Percentiles rank a stretch among this genome's conserved stretches.
Evolutionary conservation across 1,140 invertebrate species (phyloP).

Genomic region (Leptinotarsa defecta): DNA sequence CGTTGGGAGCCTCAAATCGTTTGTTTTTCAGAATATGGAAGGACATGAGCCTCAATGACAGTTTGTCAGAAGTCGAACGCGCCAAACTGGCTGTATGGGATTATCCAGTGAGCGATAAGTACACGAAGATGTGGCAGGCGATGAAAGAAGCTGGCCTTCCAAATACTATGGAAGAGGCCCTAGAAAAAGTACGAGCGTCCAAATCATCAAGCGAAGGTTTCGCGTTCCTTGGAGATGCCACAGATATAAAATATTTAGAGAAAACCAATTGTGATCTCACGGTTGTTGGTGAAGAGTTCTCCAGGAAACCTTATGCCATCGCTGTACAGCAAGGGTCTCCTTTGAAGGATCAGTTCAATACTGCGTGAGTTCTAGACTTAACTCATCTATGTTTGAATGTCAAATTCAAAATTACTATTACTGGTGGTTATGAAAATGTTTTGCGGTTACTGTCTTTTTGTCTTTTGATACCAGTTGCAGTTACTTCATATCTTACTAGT

Average conservation of each 20-base stretch:
- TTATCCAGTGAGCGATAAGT: constrained; percentile 97
- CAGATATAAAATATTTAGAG: constrained; percentile 83
- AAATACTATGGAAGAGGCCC: constrained; percentile 73
- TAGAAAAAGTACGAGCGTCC: constrained; percentile 76
- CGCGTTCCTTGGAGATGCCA: constrained; percentile 93
- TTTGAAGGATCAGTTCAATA: constrained; percentile 88
- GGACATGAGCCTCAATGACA: constrained; percentile 95
- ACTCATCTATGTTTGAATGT: background rate
- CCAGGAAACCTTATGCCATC: constrained; percentile 93
- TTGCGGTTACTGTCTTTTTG: too few relatives aligned
- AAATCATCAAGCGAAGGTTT: constrained; percentile 80
- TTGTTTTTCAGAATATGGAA: constrained; percentile 88
- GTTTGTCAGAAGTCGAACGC: constrained; percentile 82
- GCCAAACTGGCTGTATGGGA: constrained; percentile 97
- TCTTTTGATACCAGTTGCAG: too few relatives aligned
- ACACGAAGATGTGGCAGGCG: constrained; percentile 97
- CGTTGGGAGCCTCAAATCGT: background rate
- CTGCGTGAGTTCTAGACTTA: constrained; percentile 70
- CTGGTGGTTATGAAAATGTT: too few relatives aligned
- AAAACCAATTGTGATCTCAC: constrained; percentile 90
- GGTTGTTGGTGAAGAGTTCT: constrained; percentile 94
- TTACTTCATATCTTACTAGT: too few relatives aligned
- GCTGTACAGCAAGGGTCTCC: constrained; percentile 95
- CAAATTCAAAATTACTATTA: background rate
- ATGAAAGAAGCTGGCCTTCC: constrained; percentile 92